A percentile compares a stretch with the other conserved stretches of the same genome.
Conservation (phyloP, 2,888 invertebrate genomes). For the Apoda limacodes region DNA sequence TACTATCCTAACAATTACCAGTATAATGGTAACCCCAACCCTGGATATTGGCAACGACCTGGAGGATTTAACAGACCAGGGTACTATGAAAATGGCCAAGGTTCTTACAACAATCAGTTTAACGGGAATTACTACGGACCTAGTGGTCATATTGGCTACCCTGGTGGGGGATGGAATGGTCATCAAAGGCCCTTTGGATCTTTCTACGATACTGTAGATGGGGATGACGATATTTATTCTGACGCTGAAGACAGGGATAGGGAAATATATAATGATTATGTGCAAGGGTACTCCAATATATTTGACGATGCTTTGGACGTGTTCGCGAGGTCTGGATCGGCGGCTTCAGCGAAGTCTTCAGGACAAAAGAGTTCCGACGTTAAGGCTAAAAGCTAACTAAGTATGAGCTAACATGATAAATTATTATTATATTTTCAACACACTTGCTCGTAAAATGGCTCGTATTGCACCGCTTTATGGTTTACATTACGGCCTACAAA, state of each 20-base stretch:
- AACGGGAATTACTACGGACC: conserved; percentile 51
- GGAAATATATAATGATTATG: conserved; percentile 27
- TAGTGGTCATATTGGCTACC: conserved; percentile 28
- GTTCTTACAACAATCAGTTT: conserved; percentile 45
- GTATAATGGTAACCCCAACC: conserved; percentile 23
- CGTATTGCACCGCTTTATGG: too few species aligned
- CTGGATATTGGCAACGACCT: conserved; percentile 15
- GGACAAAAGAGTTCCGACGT: too few species aligned
- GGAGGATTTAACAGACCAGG: conserved; percentile 27
- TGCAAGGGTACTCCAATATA: too few species aligned
- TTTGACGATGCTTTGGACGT: too few species aligned
- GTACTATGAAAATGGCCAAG: conserved; percentile 37
- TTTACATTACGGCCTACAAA: too few species aligned
- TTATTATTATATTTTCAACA: too few species aligned
- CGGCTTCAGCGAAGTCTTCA: too few species aligned
- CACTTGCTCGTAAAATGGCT: too few species aligned
- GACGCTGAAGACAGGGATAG: conserved; percentile 19
- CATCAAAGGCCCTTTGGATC: conserved; percentile 31
- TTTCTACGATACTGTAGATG: conserved; percentile 30
- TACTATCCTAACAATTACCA: conserved; percentile 44
- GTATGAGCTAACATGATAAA: too few species aligned
- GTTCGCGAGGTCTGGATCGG: too few species aligned
- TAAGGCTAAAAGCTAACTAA: too few species aligned
- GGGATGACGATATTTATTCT: conserved; percentile 23
- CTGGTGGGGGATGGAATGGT: conserved; percentile 16